These are phyloP conservation scores for Mizuhopecten yessoensis DNA, from an alignment of 1,140 invertebrate species.

Conservation along the genomic window DNA sequence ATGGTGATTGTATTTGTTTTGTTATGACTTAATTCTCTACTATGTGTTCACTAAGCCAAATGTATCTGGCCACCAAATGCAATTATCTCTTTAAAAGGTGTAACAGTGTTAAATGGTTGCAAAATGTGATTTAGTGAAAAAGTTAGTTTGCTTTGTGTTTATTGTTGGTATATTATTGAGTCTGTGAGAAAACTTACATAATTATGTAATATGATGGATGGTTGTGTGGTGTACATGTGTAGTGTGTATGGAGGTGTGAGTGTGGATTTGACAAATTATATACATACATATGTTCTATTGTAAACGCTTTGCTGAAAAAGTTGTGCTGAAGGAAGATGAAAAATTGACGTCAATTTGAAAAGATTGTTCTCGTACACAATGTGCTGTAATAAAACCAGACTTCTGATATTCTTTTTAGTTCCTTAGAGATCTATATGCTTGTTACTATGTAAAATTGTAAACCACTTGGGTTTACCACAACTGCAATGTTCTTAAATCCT, in stretches of 20 bases:
- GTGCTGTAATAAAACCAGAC: no score
- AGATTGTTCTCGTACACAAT: no score
- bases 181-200: not conserved
- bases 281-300: not conserved
- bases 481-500: no score
- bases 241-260: not conserved
- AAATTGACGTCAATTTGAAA: no score
- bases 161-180: not conserved
- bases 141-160: not conserved
- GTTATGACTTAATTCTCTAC: slow-evolving; percentile 3
- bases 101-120: slow-evolving; percentile 11
- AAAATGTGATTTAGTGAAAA: slow-evolving; percentile 35
- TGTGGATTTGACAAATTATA: not conserved
- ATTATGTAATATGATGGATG: not conserved
- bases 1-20: not conserved
- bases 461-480: no score
- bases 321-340: not conserved
- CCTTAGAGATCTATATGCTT: no score
- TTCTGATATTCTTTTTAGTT: no score
- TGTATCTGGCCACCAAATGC: not conserved
- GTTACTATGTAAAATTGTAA: no score
- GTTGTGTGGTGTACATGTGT: not conserved
- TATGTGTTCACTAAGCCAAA: slow-evolving; percentile 27
- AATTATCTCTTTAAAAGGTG: not conserved
- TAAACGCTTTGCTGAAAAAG: not conserved